A percentile compares a stretch with the other conserved stretches of the same genome.
phyloP scores from a whole-genome alignment of 2,113 vertebrate genomes.

The Tyto alba region DNA sequence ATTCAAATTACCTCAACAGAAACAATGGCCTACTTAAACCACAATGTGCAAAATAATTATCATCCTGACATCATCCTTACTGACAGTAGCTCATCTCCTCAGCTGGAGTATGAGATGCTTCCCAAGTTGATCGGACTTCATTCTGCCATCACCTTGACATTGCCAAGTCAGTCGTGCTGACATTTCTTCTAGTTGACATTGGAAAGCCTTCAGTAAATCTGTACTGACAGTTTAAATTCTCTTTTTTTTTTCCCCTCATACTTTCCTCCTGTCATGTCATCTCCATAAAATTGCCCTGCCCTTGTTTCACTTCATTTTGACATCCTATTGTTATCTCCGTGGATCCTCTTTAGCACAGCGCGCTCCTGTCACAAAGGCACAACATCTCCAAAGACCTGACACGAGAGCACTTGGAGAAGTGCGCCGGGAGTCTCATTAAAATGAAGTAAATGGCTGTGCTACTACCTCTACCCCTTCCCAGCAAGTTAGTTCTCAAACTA shows the following conservation, averaged over 20 bases:
- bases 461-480: neutral
- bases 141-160: conserved; percentile 55
- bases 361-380: conserved; percentile 29
- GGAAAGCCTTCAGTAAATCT: conserved; percentile 57
- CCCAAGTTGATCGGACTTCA: neutral
- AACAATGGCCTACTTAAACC: conserved; percentile 39
- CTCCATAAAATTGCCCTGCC: conserved; percentile 61
- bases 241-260: neutral
- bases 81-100: neutral
- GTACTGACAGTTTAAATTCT: conserved; percentile 57
- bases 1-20: conserved; percentile 29
- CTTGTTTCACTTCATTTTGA: conserved; percentile 59
- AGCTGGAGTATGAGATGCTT: neutral
- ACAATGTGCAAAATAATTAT: conserved; percentile 34
- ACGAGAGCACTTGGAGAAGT: neutral
- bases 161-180: conserved; percentile 1
- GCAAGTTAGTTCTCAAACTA: neutral
- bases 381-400: conserved; percentile 34
- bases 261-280: conserved; percentile 48
- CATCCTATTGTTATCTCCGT: conserved; percentile 30
- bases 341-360: neutral
- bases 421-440: neutral
- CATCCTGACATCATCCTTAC: conserved; percentile 16
- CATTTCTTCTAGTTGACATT: conserved; percentile 23
- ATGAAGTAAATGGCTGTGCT: neutral